Evolutionary conservation across 1,140 invertebrate genomes (phyloP), one percentile per base, ranked within the genome.

Genomic region (Zaprionus tsacasi): DNA sequence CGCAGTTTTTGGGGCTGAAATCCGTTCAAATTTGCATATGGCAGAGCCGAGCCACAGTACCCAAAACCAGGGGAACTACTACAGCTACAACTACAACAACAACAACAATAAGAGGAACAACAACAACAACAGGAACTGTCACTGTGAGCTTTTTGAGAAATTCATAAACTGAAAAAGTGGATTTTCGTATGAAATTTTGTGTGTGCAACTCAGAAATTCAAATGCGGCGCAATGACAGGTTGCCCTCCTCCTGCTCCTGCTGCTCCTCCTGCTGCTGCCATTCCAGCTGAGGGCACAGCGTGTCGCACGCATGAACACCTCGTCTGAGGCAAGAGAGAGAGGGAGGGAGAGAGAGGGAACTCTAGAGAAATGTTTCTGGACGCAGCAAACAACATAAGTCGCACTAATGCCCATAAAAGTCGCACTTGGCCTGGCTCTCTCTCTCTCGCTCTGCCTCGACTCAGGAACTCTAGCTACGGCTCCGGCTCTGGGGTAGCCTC

Each of bases 101-200:
- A 43, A 4, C 17, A 25, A 43, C 25, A 66, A 66, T 6, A 40
- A 13, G 33, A 48, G 35, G 17, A 56, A 8, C 17, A 6, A 15
- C 12, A 64, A 59, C 60, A 60, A 35, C 50, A 70, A 65, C 67
- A 80, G 66, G 69, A 75, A 85, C 83, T 89, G 85, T 87, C 85
- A 87, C 72, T 87, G 72, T 69, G 77, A 89, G 83, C 85, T 88
- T 88, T 87, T 89, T 88, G 85, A 89, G 83, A 88, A 88, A 88
- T 88, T 88, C 83, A 83, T 88, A 88, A 89, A 88, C 85, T 88
- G 83, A 88, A 88, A 87, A 89, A 88, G 83, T 88, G 83, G 83
- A 89, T 88, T 89, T 88, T 88, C 83, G 88, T 88, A 88, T 80
- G 83, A 88, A 88, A 88, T 88, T 89, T 87, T 87, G 85, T 78